Evolutionary conservation across 2,797 vertebrate species (phyloP).

Genomic region (Sebastes vulpes): DNA sequence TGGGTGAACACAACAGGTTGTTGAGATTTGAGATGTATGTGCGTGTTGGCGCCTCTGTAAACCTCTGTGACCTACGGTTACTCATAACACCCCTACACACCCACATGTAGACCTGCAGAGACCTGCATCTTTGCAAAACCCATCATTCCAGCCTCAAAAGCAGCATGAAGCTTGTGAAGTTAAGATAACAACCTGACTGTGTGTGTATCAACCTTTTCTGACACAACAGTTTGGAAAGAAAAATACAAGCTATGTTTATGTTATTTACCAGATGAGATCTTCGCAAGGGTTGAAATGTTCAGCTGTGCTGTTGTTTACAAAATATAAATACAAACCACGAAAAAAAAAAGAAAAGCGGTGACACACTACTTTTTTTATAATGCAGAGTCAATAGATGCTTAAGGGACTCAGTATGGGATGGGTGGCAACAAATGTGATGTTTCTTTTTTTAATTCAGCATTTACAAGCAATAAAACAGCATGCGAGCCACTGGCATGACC

Average conservation of each 20-base stretch:
- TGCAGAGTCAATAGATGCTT: not conserved
- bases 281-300: not conserved
- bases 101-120: not conserved
- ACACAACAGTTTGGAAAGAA: not conserved
- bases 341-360: not conserved
- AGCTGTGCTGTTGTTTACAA: not conserved
- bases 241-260: not conserved
- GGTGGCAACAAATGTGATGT: not conserved
- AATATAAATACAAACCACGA: not conserved
- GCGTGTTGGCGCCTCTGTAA: not conserved
- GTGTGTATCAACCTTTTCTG: not conserved
- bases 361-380: not conserved
- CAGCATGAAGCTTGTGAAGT: not conserved
- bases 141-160: not conserved
- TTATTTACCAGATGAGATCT: not conserved
- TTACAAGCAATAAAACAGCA: conserved; percentile 30
- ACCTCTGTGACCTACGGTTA: not conserved
- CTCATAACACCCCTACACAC: not conserved
- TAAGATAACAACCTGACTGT: not conserved
- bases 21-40: not conserved
- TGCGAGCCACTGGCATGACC: not conserved
- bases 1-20: not conserved
- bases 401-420: not conserved
- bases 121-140: not conserved
- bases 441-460: not conserved